Evolutionary conservation across 2,797 vertebrate species (phyloP).

Genomic region (Sardinella longiceps): DNA sequence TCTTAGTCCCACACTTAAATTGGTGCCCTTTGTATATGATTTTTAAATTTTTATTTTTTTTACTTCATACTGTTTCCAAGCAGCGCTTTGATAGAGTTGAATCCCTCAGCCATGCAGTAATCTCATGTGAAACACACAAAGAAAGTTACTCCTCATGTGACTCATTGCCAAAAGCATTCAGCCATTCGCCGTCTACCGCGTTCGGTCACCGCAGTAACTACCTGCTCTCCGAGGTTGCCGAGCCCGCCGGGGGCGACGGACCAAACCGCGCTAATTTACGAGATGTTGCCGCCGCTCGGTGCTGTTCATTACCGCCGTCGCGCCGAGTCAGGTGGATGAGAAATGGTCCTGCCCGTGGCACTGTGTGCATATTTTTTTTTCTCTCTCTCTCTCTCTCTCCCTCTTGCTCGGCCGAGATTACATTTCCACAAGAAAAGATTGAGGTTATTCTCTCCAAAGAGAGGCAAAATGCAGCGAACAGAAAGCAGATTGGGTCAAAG

Average conservation of each 20-base stretch:
- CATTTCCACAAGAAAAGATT: conserved; percentile 64
- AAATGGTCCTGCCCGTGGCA: conserved; percentile 60
- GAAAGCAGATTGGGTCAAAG: background rate
- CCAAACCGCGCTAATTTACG: conserved; percentile 58
- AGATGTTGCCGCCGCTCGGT: conserved; percentile 63
- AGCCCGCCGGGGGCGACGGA: conserved; percentile 51
- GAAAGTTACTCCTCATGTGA: conserved; percentile 43
- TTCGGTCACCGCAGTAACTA: conserved; percentile 61
- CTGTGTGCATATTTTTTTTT: conserved; percentile 16
- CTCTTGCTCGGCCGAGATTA: conserved; percentile 59
- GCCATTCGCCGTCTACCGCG: conserved; percentile 47
- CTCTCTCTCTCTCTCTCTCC: too few relatives aligned
- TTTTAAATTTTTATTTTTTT: background rate
- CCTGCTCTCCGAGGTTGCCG: conserved; percentile 42
- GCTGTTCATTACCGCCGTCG: conserved; percentile 56
- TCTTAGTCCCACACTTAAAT: background rate
- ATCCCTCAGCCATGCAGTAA: background rate
- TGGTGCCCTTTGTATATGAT: background rate
- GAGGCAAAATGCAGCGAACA: background rate
- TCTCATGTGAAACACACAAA: background rate
- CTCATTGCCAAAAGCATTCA: conserved; percentile 55
- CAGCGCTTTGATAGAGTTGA: background rate
- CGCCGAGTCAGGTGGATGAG: conserved; percentile 52
- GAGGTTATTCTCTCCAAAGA: conserved; percentile 58
- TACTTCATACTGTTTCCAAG: background rate